Evolutionary conservation across 2,113 vertebrate genomes (phyloP).

Genomic region (Cyanoramphus novaezelandiae): DNA sequence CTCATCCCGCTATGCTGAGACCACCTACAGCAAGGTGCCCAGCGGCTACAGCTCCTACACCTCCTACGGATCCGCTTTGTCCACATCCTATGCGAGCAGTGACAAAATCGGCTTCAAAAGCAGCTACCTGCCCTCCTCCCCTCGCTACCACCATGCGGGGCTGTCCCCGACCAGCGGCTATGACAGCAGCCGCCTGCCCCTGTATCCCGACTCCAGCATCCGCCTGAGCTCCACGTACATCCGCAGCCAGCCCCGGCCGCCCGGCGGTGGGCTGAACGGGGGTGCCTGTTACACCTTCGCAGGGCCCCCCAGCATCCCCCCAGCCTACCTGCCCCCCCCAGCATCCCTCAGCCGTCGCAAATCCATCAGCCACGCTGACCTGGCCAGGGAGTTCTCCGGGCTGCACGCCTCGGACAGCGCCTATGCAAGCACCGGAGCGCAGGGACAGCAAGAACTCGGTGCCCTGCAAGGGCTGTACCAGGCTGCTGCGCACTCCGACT

Average conservation of each 20-base stretch:
- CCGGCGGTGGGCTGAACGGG: slow-evolving; percentile 75
- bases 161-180: slow-evolving; percentile 78
- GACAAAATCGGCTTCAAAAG: slow-evolving; percentile 82
- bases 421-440: neutral
- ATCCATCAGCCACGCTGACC: slow-evolving; percentile 89
- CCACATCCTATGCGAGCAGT: slow-evolving; percentile 79
- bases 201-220: slow-evolving; percentile 78
- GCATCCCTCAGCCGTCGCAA: slow-evolving; percentile 82
- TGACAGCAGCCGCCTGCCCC: slow-evolving; percentile 75
- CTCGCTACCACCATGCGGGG: slow-evolving; percentile 67
- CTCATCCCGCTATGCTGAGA: slow-evolving; percentile 77
- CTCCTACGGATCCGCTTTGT: slow-evolving; percentile 81
- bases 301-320: slow-evolving; percentile 70
- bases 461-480: slow-evolving; percentile 72
- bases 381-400: slow-evolving; percentile 85
- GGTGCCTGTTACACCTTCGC: slow-evolving; percentile 55
- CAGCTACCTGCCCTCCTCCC: slow-evolving; percentile 78
- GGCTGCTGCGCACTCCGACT: slow-evolving; percentile 53
- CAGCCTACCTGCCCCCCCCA: slow-evolving; percentile 68
- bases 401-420: slow-evolving; percentile 73
- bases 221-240: slow-evolving; percentile 74
- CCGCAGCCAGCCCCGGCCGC: slow-evolving; percentile 70
- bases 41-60: slow-evolving; percentile 85
- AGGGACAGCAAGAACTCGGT: slow-evolving; percentile 46
- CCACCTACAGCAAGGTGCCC: slow-evolving; percentile 76